phyloP scores from a whole-genome alignment of 1,140 invertebrate genomes.

The Drosophila guanche region DNA sequence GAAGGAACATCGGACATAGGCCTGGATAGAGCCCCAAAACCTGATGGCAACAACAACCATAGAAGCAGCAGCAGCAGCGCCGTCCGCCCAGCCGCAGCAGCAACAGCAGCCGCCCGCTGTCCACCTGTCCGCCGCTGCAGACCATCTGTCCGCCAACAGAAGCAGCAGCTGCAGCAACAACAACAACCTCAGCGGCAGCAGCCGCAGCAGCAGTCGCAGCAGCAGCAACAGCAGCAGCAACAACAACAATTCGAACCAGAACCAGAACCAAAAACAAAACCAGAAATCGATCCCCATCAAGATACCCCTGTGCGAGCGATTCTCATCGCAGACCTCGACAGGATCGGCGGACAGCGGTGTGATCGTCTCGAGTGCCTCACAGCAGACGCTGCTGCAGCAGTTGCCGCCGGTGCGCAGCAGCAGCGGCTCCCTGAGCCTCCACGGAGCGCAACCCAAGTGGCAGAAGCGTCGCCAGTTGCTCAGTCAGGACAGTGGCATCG shows the following conservation, averaged over 20 bases:
- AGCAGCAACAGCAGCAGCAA: conserved; percentile 25
- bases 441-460: conserved; percentile 55
- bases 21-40: conserved; percentile 36
- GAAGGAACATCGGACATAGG: conserved; percentile 24
- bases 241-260: conserved; percentile 45
- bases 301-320: conserved; percentile 73
- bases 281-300: conserved; percentile 68
- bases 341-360: conserved; percentile 78
- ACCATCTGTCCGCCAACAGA: conserved; percentile 21
- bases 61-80: conserved; percentile 41
- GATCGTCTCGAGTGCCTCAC: conserved; percentile 57
- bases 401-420: conserved; percentile 71
- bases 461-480: conserved; percentile 60
- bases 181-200: conserved; percentile 22
- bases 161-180: conserved; percentile 21
- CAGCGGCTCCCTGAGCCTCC: conserved; percentile 70
- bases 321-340: conserved; percentile 76
- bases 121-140: conserved; percentile 14
- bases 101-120: conserved; percentile 37
- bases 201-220: conserved; percentile 12
- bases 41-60: conserved; percentile 79
- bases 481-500: conserved; percentile 81
- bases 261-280: conserved; percentile 19
- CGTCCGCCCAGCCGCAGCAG: conserved; percentile 37
- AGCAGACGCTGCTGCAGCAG: conserved; percentile 58